Evolutionary conservation across 2,888 invertebrate genomes (phyloP), one percentile per base, ranked within the genome.

Genomic region (Zhuqinia jingwanae): DNA sequence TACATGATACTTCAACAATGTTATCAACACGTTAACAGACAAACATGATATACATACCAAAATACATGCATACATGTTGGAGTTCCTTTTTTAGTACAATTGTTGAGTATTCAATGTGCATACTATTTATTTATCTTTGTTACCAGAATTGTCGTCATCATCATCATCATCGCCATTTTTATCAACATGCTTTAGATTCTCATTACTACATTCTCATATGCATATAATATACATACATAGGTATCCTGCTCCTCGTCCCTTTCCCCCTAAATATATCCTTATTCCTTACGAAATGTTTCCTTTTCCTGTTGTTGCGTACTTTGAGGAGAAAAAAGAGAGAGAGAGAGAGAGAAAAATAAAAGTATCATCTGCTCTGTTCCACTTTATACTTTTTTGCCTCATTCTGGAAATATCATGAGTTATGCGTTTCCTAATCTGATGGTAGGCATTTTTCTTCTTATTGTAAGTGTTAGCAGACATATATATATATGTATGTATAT

Each of bases 201-300:
- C 77, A 82, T 77, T 76, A n/a, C n/a, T n/a, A 87, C 87, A 87
- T 82, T 70, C 81, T 56, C n/a, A n/a, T n/a, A n/a, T n/a, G n/a
- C n/a, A 86, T 81, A 47, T 75, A 50, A 50, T 50, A 73, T 73
- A 73, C 50, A 50, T 73, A 27, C 20, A 30, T 63, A 2, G 50
- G 50, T 2, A 15, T 50, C n/a, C n/a, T n/a, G 15, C n/a, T 10
- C 15, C 2, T 78, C 65, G 68, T 76, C 42, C 68, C 45, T 17
- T 63, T 82, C 63, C 63, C 50, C n/a, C 65, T 68, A n/a, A n/a
- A n/a, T n/a, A n/a, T n/a, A 30, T 65, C 75, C 79, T 73, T 80
- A 50, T 73, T 82, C 42, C 60, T 75, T 58, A 22, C 73, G 73
- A 63, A 47, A 22, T 63, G 73, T 82, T 87, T 79, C 87, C 78